phyloP scores from a whole-genome alignment of 2,888 invertebrate genomes.

The Lithophane leautieri region DNA sequence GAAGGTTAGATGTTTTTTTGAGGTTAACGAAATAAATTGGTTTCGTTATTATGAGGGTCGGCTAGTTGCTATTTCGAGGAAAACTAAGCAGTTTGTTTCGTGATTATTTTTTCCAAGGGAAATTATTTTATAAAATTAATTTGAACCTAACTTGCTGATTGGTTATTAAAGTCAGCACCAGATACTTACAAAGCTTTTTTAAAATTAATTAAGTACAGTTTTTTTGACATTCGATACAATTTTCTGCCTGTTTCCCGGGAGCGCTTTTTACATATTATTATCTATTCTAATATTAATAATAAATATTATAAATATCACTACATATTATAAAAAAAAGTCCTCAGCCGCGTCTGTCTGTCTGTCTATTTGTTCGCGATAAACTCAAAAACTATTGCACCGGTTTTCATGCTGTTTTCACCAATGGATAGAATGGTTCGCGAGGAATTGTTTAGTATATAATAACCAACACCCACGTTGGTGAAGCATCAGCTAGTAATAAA shows the following conservation, averaged over 20 bases:
- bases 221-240: background rate
- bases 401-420: no score
- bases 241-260: background rate
- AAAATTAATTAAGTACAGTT: background rate
- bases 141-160: slow-evolving; percentile 7
- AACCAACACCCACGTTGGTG: no score
- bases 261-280: background rate
- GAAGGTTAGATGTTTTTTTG: slow-evolving; percentile 23
- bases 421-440: no score
- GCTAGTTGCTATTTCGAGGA: slow-evolving; percentile 6
- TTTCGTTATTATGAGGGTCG: slow-evolving; percentile 29
- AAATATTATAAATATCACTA: background rate
- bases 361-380: no score
- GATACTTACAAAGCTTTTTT: background rate
- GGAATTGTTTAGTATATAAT: no score
- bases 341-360: no score
- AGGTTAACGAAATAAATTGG: slow-evolving; percentile 46
- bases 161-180: slow-evolving; percentile 12
- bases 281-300: background rate
- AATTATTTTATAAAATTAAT: slow-evolving; percentile 25
- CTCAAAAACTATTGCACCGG: no score
- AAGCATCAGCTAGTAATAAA: no score
- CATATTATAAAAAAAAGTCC: no score
- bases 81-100: slow-evolving; percentile 16
- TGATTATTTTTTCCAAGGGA: slow-evolving; percentile 3